Percentiles rank a stretch among this genome's conserved stretches.
Evolutionary conservation across 2,113 vertebrate genomes (phyloP).

Genomic region (Dascyllus trimaculatus): DNA sequence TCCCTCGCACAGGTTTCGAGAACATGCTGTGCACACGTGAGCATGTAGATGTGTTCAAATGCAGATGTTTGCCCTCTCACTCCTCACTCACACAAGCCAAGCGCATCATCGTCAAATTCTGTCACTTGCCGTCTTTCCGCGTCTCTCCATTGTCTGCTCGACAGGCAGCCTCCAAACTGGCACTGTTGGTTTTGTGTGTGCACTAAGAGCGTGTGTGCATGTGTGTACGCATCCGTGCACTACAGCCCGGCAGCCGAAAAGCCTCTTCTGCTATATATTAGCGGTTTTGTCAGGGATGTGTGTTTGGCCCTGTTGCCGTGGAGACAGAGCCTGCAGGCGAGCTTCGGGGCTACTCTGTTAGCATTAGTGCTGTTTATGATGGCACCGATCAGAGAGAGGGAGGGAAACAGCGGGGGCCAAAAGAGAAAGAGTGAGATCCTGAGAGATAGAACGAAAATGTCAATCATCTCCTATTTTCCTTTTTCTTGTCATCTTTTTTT

Average conservation of each 20-base stretch:
- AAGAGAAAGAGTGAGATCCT: constrained; percentile 23
- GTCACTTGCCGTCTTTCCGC: not conserved
- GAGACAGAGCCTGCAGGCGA: constrained; percentile 63
- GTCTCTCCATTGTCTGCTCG: constrained; percentile 32
- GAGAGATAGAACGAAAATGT: constrained; percentile 40
- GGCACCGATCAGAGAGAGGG: constrained; percentile 47
- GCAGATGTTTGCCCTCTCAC: constrained; percentile 11
- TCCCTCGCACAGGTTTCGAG: not conserved
- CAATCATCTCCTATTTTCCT: constrained; percentile 20
- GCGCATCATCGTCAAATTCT: not conserved
- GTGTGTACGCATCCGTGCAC: not conserved
- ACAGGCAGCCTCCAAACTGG: not conserved
- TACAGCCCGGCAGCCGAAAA: constrained; percentile 48
- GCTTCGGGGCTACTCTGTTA: constrained; percentile 70
- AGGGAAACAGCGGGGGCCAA: constrained; percentile 29
- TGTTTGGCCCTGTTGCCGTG: constrained; percentile 71
- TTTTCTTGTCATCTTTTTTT: not conserved
- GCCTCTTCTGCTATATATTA: constrained; percentile 69
- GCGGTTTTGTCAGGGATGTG: constrained; percentile 68
- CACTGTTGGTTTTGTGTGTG: constrained; percentile 4
- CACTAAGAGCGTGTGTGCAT: not conserved
- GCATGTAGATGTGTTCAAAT: constrained; percentile 30
- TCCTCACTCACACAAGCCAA: not conserved
- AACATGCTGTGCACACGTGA: not conserved
- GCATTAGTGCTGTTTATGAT: constrained; percentile 76